Conservation (phyloP, 2,113 vertebrate genomes). For the Dascyllus trimaculatus region DNA sequence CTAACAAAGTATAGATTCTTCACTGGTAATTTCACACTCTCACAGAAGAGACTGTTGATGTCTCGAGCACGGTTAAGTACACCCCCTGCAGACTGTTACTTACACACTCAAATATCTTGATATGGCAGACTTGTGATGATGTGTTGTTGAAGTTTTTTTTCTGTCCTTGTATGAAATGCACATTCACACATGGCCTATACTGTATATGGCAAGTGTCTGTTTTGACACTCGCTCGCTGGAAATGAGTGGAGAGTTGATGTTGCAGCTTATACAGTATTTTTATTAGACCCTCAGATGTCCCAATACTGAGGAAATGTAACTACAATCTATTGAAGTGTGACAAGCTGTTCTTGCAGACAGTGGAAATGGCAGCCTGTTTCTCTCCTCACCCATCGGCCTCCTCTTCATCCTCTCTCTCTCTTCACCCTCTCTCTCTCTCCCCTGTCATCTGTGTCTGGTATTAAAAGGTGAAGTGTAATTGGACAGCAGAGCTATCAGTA, state of each 20-base stretch:
- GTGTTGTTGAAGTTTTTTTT: background rate
- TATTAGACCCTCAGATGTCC: conserved; percentile 37
- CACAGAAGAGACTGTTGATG: conserved; percentile 47
- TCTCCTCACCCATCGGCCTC: conserved; percentile 38
- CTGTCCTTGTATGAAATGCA: conserved; percentile 27
- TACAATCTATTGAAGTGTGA: conserved; percentile 40
- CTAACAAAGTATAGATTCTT: conserved; percentile 55
- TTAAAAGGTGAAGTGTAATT: conserved; percentile 84
- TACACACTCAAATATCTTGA: conserved; percentile 38
- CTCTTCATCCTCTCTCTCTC: conserved; percentile 45
- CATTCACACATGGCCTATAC: conserved; percentile 1
- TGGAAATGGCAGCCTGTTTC: conserved; percentile 46
- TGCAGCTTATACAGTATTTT: conserved; percentile 28
- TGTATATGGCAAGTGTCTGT: conserved; percentile 23
- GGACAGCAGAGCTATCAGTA: conserved; percentile 78
- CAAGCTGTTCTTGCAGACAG: conserved; percentile 47
- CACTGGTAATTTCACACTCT: conserved; percentile 52
- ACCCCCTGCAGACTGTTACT: conserved; percentile 18
- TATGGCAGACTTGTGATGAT: background rate
- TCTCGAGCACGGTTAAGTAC: conserved; percentile 54
- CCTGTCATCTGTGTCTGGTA: conserved; percentile 73
- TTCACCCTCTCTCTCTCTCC: conserved; percentile 41
- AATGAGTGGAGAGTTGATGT: conserved; percentile 11
- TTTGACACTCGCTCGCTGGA: conserved; percentile 24
- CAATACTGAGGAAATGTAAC: conserved; percentile 36